phyloP scores from a whole-genome alignment of 2,797 vertebrate species.

The Loris lydekkerianus region DNA sequence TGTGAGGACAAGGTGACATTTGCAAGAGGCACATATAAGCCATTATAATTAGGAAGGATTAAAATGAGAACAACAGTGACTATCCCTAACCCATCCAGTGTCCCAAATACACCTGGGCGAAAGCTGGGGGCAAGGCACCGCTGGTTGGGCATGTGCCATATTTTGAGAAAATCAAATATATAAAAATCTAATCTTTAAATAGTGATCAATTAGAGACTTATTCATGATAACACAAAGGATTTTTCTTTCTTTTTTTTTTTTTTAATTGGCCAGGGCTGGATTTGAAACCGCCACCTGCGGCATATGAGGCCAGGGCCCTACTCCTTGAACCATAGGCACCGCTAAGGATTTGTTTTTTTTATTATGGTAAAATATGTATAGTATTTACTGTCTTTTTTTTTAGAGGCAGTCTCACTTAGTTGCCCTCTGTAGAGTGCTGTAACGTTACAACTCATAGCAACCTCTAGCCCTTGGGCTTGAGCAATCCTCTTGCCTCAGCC shows the following conservation, averaged over 20 bases:
- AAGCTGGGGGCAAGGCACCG: neutral
- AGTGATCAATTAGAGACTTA: neutral
- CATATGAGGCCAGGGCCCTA: too few relatives aligned
- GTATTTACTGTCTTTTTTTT: neutral
- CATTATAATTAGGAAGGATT: neutral
- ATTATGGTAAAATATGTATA: neutral
- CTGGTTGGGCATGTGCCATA: rapidly evolving
- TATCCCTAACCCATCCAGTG: neutral
- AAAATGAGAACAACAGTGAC: neutral
- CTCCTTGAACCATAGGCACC: too few relatives aligned
- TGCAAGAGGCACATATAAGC: neutral
- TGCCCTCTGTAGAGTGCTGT: too few relatives aligned
- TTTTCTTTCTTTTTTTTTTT: too few relatives aligned
- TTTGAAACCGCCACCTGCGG: too few relatives aligned
- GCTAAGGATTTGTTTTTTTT: neutral
- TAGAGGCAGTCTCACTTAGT: too few relatives aligned
- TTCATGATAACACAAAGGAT: neutral
- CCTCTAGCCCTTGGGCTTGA: too few relatives aligned
- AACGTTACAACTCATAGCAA: too few relatives aligned
- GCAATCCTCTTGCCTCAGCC: too few relatives aligned
- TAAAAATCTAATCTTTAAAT: neutral
- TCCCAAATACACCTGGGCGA: neutral
- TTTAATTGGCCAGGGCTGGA: too few relatives aligned
- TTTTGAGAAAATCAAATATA: neutral
- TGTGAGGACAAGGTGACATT: neutral